Evolutionary conservation across 1,140 invertebrate genomes (phyloP).

Genomic region (Cydia splendana): DNA sequence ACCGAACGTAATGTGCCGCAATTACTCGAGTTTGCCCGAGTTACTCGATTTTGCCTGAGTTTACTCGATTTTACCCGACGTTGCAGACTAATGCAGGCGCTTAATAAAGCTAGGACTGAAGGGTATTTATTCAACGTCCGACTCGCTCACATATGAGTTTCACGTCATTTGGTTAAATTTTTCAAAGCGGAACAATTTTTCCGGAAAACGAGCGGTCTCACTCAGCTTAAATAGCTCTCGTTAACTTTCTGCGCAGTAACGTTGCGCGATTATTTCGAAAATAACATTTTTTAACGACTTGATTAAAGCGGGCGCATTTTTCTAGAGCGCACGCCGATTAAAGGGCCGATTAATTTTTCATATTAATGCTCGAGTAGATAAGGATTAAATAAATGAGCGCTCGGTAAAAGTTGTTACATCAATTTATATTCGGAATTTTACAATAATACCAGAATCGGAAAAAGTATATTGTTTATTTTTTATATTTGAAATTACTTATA

Average conservation of each 20-base stretch:
- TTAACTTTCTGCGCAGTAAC: slow-evolving; percentile 65
- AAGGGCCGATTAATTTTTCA: slow-evolving; percentile 47
- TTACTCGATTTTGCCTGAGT: slow-evolving; percentile 51
- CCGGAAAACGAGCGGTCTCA: slow-evolving; percentile 48
- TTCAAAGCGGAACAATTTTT: slow-evolving; percentile 70
- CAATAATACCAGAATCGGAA: not conserved
- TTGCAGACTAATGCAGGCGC: slow-evolving; percentile 54
- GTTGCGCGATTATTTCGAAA: slow-evolving; percentile 64
- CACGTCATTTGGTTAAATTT: slow-evolving; percentile 68
- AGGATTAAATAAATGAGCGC: slow-evolving; percentile 12
- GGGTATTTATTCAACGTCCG: slow-evolving; percentile 50
- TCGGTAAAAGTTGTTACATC: slow-evolving; percentile 25
- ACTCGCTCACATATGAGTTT: slow-evolving; percentile 65
- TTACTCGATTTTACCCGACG: slow-evolving; percentile 38
- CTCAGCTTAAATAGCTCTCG: slow-evolving; percentile 70
- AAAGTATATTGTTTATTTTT: not conserved
- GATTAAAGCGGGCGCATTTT: slow-evolving; percentile 57
- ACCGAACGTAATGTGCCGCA: slow-evolving; percentile 46
- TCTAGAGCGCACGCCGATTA: slow-evolving; percentile 39
- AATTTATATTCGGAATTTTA: slow-evolving; percentile 6
- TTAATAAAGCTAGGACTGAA: slow-evolving; percentile 58
- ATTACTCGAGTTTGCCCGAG: slow-evolving; percentile 54
- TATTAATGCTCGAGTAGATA: slow-evolving; percentile 40
- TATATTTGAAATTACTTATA: not conserved
- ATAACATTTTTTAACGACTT: slow-evolving; percentile 67